Conservation (phyloP, 2,888 invertebrate genomes). For the Mantis religiosa region DNA sequence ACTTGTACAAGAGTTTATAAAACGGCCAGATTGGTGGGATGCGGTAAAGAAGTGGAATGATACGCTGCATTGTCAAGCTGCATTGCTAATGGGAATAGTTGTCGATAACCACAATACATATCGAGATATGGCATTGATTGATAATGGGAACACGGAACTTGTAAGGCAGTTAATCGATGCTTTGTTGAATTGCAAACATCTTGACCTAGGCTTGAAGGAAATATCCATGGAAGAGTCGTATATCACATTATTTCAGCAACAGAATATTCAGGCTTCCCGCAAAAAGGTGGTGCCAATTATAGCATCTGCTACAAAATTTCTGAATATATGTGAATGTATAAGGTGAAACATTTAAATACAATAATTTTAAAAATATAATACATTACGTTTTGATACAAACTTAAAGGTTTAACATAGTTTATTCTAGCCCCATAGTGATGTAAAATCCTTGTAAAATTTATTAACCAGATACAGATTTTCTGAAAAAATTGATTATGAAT, state of each 20-base stretch:
- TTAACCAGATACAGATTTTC: too few relatives aligned
- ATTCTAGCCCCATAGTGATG: too few relatives aligned
- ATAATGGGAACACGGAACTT: background rate
- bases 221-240: background rate
- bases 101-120: background rate
- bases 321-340: background rate
- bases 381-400: too few relatives aligned
- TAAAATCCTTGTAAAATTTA: too few relatives aligned
- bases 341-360: too few relatives aligned
- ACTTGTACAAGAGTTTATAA: background rate
- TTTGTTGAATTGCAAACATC: background rate
- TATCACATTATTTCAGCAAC: background rate
- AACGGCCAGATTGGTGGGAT: background rate
- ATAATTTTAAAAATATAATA: too few relatives aligned
- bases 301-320: background rate
- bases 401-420: too few relatives aligned
- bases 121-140: background rate
- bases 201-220: background rate
- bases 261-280: background rate
- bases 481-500: too few relatives aligned
- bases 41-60: background rate
- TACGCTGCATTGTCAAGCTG: background rate
- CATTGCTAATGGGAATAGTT: background rate
- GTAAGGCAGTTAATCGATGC: background rate
- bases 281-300: background rate